Conservation (phyloP, 2,113 vertebrate genomes). For the Vicugna pacos region DNA sequence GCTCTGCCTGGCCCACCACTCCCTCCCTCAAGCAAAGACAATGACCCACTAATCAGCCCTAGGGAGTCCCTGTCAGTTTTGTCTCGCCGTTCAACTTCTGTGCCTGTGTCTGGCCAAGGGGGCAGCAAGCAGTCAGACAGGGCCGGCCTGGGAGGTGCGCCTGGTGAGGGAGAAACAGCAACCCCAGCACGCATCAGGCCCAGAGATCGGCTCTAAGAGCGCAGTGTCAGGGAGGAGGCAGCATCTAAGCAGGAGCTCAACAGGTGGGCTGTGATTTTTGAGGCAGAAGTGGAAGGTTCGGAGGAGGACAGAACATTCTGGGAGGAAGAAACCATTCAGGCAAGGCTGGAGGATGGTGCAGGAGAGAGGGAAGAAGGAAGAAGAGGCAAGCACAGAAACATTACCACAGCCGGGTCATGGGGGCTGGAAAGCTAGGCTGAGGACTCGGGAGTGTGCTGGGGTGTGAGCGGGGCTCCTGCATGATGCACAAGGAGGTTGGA, state of each 20-base stretch:
- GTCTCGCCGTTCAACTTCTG: background rate
- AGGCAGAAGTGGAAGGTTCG: background rate
- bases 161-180: background rate
- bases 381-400: background rate
- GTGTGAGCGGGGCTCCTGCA: background rate
- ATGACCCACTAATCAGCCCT: background rate
- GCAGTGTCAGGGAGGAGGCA: background rate
- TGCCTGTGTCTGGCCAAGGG: background rate
- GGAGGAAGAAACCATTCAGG: background rate
- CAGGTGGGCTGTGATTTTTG: background rate
- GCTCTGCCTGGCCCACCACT: background rate
- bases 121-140: background rate
- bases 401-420: accelerated
- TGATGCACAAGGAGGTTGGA: background rate
- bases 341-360: background rate
- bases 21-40: background rate
- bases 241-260: background rate
- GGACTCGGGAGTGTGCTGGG: accelerated
- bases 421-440: background rate
- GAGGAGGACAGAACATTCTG: background rate
- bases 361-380: background rate
- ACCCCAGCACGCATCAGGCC: background rate
- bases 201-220: background rate
- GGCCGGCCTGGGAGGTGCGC: background rate
- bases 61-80: background rate